phyloP scores from a whole-genome alignment of 2,113 vertebrate species.

The Erythrocebus patas region DNA sequence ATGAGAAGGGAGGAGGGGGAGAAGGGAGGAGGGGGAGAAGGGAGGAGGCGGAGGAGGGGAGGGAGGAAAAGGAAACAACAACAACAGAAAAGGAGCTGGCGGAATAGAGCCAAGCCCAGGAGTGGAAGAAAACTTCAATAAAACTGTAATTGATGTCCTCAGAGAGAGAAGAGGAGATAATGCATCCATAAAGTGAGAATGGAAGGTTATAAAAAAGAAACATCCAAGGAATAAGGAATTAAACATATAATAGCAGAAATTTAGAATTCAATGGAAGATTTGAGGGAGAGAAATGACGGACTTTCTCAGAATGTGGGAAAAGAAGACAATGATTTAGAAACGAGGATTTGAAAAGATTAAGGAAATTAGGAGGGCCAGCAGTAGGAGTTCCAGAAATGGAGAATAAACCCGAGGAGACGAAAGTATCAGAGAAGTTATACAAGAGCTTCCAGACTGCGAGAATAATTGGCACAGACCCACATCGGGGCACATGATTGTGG shows the following conservation, averaged over 20 bases:
- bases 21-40: neutral
- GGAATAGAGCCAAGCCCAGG: neutral
- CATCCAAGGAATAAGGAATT: neutral
- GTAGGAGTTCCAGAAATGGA: neutral
- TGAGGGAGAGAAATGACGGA: neutral
- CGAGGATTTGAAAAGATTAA: neutral
- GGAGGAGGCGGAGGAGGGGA: too few species aligned
- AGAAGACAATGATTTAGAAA: neutral
- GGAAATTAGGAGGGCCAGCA: neutral
- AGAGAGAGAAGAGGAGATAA: slow-evolving; percentile 20
- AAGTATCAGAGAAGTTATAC: neutral
- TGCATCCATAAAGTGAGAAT: neutral
- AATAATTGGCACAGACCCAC: neutral
- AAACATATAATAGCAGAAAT: neutral
- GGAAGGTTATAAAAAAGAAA: slow-evolving; percentile 18
- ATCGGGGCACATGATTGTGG: neutral
- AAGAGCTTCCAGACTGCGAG: neutral
- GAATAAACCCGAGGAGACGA: neutral
- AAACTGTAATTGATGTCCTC: slow-evolving; percentile 21
- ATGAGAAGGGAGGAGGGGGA: neutral
- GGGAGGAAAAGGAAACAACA: neutral
- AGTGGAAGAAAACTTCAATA: slow-evolving; percentile 23
- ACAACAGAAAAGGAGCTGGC: neutral
- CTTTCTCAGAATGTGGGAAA: neutral
- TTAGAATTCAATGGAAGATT: neutral